Evolutionary conservation across 2,888 invertebrate species (phyloP).

Genomic region (Branchipolynoe longqiensis): DNA sequence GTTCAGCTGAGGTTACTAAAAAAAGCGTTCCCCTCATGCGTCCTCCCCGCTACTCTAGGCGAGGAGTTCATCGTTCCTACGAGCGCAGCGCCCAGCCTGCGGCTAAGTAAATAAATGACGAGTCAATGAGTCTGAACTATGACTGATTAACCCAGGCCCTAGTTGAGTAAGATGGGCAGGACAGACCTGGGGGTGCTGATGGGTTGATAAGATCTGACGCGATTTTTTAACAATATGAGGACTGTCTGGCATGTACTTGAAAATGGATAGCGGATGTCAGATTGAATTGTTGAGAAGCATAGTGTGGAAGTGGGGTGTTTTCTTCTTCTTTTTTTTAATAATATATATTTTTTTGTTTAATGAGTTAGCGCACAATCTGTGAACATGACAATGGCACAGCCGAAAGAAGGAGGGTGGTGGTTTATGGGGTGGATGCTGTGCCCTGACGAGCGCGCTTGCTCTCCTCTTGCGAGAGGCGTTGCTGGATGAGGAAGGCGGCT

Average conservation of each 20-base stretch:
- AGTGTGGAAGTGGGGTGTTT: slow-evolving; percentile 48
- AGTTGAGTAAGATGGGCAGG: slow-evolving; percentile 21
- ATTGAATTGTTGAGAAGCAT: slow-evolving; percentile 48
- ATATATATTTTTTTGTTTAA: no score
- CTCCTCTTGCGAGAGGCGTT: slow-evolving; percentile 97
- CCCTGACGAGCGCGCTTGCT: slow-evolving; percentile 93
- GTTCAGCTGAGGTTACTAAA: slow-evolving; percentile 26
- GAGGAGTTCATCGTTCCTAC: slow-evolving; percentile 16
- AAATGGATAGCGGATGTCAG: slow-evolving; percentile 36
- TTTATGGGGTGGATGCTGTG: slow-evolving; percentile 48
- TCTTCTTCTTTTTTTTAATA: no score
- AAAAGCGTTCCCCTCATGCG: neutral
- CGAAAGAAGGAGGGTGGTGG: slow-evolving; percentile 18
- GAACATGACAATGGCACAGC: slow-evolving; percentile 52
- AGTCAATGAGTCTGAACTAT: slow-evolving; percentile 28
- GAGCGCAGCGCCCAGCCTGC: slow-evolving; percentile 34
- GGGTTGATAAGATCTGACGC: slow-evolving; percentile 35
- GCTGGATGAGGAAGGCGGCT: slow-evolving; percentile 97
- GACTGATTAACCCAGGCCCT: slow-evolving; percentile 32
- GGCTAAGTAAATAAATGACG: neutral
- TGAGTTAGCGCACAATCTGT: slow-evolving; percentile 38
- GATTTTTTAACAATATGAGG: slow-evolving; percentile 41
- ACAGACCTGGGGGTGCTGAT: slow-evolving; percentile 50
- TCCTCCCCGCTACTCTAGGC: neutral
- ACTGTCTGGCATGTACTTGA: slow-evolving; percentile 49